Evolutionary conservation across 2,888 invertebrate genomes (phyloP), one percentile per base, ranked within the genome.

Genomic region (Coenonympha arcania): DNA sequence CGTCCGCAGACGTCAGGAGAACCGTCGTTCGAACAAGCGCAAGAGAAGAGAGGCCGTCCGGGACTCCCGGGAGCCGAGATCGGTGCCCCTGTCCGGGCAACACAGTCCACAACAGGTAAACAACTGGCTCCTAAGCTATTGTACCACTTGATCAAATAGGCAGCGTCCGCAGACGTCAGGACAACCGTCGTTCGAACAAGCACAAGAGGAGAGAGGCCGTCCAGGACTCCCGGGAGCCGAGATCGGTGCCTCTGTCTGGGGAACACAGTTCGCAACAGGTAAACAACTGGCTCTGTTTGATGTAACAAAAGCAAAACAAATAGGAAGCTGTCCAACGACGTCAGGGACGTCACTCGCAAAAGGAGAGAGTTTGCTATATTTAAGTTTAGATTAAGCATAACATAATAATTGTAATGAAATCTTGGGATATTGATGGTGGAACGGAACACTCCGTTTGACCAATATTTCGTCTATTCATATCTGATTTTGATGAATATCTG

Each of bases 181-280:
- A 78, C 22, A 60, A 52, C 11, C 65, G 73, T 2, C 58, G 69
- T 4, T 44, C 50, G 28, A 58, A 50, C 61, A 80, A 79, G 60
- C 70, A 79, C 0, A 65, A 76, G 1, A 72, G 82, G 5, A 67
- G 70, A 24, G 74, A 70, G 2, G 34, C 55, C 0, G 24, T 56
- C 16, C 57, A 68, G 8, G 77, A 80, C 0, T 26, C 57, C 16
- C 57, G 68, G 8, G 77, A 80, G 54, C 71, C 81, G 6, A 71
- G 77, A 28, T 84, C 84, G 4, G 82, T 74, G 42, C 84, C 84
- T 1, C 65, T 84, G 3, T 83, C 82, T 0, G 73, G 68, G 6
- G 79, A 81, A 0, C 80, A 82, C 18, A 68, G 39, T 11, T 56
- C 59, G 0, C 60, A 62, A 9, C 60, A 61, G 57, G 60, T 56